These are phyloP conservation scores for Parnassius glacialis DNA, from an alignment of 2,888 invertebrate species.

Conservation along the genomic window DNA sequence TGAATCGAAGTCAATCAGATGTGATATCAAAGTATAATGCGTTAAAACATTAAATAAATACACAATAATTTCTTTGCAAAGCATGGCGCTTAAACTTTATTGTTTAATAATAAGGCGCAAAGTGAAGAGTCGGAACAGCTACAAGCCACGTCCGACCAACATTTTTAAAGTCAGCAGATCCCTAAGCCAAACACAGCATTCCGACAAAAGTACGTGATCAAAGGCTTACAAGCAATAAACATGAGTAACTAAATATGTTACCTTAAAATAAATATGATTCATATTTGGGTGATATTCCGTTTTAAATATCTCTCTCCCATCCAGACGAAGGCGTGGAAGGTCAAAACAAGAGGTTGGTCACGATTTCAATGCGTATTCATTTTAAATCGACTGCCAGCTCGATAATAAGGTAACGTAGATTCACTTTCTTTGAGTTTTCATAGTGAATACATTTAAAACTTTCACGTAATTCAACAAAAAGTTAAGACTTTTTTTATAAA, in stretches of 20 bases:
- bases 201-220: slow-evolving; percentile 7
- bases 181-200: slow-evolving; percentile 15
- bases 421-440: slow-evolving; percentile 20
- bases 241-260: slow-evolving; percentile 1
- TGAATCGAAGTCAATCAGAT: too few relatives aligned
- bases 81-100: too few relatives aligned
- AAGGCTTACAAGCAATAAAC: neutral
- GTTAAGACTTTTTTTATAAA: too few relatives aligned
- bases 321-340: slow-evolving; percentile 29
- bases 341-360: slow-evolving; percentile 30
- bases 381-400: slow-evolving; percentile 10
- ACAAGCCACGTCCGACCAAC: slow-evolving; percentile 7
- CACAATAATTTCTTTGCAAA: too few relatives aligned
- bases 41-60: too few relatives aligned
- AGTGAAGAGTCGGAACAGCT: neutral
- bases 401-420: slow-evolving; percentile 12
- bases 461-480: too few relatives aligned
- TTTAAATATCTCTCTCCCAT: slow-evolving; percentile 2
- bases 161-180: slow-evolving; percentile 13
- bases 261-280: slow-evolving; percentile 2
- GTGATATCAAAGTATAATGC: too few relatives aligned
- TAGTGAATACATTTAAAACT: neutral
- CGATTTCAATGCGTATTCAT: slow-evolving; percentile 22
- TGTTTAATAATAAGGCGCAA: neutral
- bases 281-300: neutral